Evolutionary conservation across 2,113 vertebrate species (phyloP), one percentile per base, ranked within the genome.

Genomic region (Bujurquina vittata): DNA sequence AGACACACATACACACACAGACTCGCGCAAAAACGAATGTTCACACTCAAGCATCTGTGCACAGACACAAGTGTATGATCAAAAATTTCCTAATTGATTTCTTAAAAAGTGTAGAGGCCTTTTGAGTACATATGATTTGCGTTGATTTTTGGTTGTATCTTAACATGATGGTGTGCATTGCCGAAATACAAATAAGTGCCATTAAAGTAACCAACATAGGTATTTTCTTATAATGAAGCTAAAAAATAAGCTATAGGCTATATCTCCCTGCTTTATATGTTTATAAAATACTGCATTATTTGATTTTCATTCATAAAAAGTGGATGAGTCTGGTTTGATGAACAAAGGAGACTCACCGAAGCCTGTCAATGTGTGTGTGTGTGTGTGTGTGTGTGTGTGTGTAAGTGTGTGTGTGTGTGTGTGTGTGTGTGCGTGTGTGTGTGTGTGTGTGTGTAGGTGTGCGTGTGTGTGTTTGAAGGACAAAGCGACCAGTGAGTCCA

Each of bases 281-380:
- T 58, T 54, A 60, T 22, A 78, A 79, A 79, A 65, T 83, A 22
- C 65, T n/a, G 17, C 17, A 14, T n/a, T 74, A 9, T 79, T 60
- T 59, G 58, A 37, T 76, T 78, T 85, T 69, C 81, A 86, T 91
- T 90, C 81, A 91, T 43, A 89, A 84, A 86, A 89, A 82, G 77
- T 62, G 59, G 73, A 49, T 18, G 79, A 84, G 62, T 77, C 59
- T 72, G 63, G 49, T 84, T 72, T 86, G 58, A 89, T 60, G 61
- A 77, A 89, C 65, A 85, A 88, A 90, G 79, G 65, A 49, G n/a
- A 3, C 82, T 60, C 75, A 80, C 56, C 65, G 7, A 72, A n/a
- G 65, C 63, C 31, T 26, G 1, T 63, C 31, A 73, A 14, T 55
- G 52, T 72, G 29, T 22, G 9, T 20, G 6, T 54, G 29, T 63